Evolutionary conservation across 1,140 invertebrate genomes (phyloP), one percentile per base, ranked within the genome.

Genomic region (Drosophila pseudoananassae): DNA sequence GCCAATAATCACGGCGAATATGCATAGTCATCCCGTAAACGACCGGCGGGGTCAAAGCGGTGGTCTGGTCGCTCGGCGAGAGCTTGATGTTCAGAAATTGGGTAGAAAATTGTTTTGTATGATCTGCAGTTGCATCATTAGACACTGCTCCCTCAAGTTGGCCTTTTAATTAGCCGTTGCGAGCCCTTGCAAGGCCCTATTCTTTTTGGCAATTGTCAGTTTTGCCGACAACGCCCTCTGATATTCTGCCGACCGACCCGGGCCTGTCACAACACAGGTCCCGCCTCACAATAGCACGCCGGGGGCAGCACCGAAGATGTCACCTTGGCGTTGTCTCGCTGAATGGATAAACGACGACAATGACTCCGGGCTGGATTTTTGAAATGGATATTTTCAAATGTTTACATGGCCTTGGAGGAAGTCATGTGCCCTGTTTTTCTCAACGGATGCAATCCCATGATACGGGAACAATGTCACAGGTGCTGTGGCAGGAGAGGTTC

Each of bases 21-120:
- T 91, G 90, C 90, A 91, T 81, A 90, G 89, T 91, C 90, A 91
- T 90, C 66, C 89, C 78, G 87, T 91, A 90, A 91, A 87, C 79
- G 89, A 84, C 85, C 76, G 79, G 60, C 68, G 68, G 76, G 68
- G 76, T 89, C 83, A 89, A 83, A 88, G 83, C 65, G 74, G 56
- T 61, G 56, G 47, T 54, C 50, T 61, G 56, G 47, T 54, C 50
- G 43, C 15, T 59, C 36, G 45, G 55, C 68, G 58, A 49, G 65
- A 65, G 53, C 36, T 51, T 52, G 60, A 25, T 52, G 27, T 57
- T 58, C 56, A 27, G 50, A 81, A 73, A 71, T 75, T 72, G 78
- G 65, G 78, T 78, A 85, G 80, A 85, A 89, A 85, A 82, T 75
- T 90, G 71, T 78, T 68, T 76, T 58, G 45, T 47, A 50, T 57